Percentiles rank a stretch among this genome's conserved stretches.
Evolutionary conservation across 2,797 vertebrate genomes (phyloP).

Genomic region (Rhinophrynus dorsalis): DNA sequence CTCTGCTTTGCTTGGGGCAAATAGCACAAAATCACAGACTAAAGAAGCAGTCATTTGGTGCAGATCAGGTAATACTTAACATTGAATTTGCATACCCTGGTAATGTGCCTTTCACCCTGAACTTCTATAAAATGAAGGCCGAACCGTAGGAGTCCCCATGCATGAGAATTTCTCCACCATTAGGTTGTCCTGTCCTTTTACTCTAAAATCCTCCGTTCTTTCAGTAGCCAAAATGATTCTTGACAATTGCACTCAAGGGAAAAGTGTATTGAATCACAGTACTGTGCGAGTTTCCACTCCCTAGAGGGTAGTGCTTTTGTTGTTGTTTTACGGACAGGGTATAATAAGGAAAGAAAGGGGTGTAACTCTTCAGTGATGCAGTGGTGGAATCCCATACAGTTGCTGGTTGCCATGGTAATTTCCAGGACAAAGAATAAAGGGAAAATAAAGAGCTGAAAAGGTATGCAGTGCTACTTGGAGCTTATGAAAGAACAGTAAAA

Average conservation of each 20-base stretch:
- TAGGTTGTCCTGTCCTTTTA: too few species aligned
- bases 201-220: background rate
- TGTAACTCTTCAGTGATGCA: background rate
- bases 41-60: too few species aligned
- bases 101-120: too few species aligned
- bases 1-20: too few species aligned
- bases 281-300: background rate
- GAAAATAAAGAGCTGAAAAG: background rate
- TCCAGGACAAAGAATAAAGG: background rate
- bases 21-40: too few species aligned
- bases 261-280: background rate
- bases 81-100: too few species aligned
- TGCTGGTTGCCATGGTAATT: conserved; percentile 14
- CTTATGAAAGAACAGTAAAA: too few species aligned
- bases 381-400: conserved; percentile 10
- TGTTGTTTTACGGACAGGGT: background rate
- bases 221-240: background rate
- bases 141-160: too few species aligned
- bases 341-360: background rate
- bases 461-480: background rate
- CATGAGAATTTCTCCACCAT: too few species aligned
- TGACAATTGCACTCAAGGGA: background rate
- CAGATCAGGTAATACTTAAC: too few species aligned
- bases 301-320: background rate
- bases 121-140: too few species aligned